Evolutionary conservation across 2,888 invertebrate genomes (phyloP).

Genomic region (Ophioninae sp.): DNA sequence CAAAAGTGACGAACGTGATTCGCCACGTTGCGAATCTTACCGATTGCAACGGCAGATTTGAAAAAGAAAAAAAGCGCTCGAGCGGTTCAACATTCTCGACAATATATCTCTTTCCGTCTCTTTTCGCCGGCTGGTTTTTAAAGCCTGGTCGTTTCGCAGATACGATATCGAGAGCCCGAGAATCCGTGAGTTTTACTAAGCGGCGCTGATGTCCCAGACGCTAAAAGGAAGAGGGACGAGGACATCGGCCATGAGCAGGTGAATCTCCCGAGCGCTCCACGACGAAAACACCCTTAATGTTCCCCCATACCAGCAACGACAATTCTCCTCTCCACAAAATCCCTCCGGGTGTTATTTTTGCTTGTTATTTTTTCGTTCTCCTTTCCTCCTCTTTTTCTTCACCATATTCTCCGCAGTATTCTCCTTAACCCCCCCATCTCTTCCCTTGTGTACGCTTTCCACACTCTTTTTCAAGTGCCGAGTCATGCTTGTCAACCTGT

Average conservation of each 20-base stretch:
- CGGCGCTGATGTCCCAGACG: constrained; percentile 35
- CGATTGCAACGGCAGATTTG: constrained; percentile 4
- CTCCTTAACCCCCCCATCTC: neutral
- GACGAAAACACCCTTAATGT: constrained; percentile 58
- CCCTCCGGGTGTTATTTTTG: constrained; percentile 44
- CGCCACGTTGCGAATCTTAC: constrained; percentile 45
- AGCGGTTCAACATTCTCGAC: constrained; percentile 26
- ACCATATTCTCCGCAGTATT: neutral
- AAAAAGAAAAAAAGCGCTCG: constrained; percentile 45
- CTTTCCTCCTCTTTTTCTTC: constrained; percentile 2
- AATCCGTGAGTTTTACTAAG: constrained; percentile 46
- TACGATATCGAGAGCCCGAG: constrained; percentile 36
- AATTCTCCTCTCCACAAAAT: constrained; percentile 43
- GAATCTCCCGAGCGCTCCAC: constrained; percentile 53
- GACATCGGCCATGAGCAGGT: constrained; percentile 56
- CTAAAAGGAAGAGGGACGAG: constrained; percentile 38
- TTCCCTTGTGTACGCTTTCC: constrained; percentile 37
- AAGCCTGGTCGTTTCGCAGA: constrained; percentile 23
- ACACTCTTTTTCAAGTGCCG: constrained; percentile 55
- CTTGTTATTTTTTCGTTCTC: constrained; percentile 35
- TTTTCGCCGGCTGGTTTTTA: neutral
- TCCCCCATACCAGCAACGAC: constrained; percentile 39
- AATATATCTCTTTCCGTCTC: constrained; percentile 5
- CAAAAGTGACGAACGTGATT: constrained; percentile 66
- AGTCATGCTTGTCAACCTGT: constrained; percentile 60